These are phyloP conservation scores for Beris morrisii DNA, from an alignment of 2,888 invertebrate genomes.

Conservation along the genomic window DNA sequence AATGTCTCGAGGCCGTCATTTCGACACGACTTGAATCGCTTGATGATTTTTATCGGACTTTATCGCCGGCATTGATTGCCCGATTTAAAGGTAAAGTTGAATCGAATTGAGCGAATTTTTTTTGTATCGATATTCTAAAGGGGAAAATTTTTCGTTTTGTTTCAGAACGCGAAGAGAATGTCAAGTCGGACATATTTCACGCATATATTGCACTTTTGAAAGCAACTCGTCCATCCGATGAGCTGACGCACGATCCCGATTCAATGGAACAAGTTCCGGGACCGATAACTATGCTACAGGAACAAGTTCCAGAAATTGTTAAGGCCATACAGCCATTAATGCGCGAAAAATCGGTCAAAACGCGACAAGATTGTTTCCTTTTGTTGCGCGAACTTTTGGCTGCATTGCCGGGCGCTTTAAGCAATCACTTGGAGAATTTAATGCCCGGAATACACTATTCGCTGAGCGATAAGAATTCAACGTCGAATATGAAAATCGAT, in stretches of 20 bases:
- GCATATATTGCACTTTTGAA: slow-evolving; percentile 91
- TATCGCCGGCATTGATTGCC: slow-evolving; percentile 88
- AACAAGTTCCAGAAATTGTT: slow-evolving; percentile 74
- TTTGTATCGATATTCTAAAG: background rate
- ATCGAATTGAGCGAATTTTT: background rate
- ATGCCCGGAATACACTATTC: slow-evolving; percentile 90
- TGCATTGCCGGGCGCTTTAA: slow-evolving; percentile 86
- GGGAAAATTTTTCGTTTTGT: background rate
- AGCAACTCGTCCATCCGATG: slow-evolving; percentile 78
- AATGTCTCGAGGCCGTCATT: slow-evolving; percentile 95
- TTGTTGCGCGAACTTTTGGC: slow-evolving; percentile 86
- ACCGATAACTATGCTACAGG: slow-evolving; percentile 64
- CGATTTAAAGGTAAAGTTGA: slow-evolving; percentile 81
- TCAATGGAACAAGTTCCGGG: slow-evolving; percentile 74
- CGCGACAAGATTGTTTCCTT: slow-evolving; percentile 89
- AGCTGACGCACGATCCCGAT: slow-evolving; percentile 67
- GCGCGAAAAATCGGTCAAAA: slow-evolving; percentile 82
- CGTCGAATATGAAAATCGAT: slow-evolving; percentile 98
- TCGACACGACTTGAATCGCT: slow-evolving; percentile 89
- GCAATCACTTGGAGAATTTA: slow-evolving; percentile 78
- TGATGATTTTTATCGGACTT: slow-evolving; percentile 81
- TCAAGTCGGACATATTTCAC: slow-evolving; percentile 96
- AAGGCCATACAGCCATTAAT: slow-evolving; percentile 86
- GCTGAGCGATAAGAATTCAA: slow-evolving; percentile 87
- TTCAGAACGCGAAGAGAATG: slow-evolving; percentile 95